phyloP scores from a whole-genome alignment of 2,797 vertebrate species.

The Coccyzus lansbergi region DNA sequence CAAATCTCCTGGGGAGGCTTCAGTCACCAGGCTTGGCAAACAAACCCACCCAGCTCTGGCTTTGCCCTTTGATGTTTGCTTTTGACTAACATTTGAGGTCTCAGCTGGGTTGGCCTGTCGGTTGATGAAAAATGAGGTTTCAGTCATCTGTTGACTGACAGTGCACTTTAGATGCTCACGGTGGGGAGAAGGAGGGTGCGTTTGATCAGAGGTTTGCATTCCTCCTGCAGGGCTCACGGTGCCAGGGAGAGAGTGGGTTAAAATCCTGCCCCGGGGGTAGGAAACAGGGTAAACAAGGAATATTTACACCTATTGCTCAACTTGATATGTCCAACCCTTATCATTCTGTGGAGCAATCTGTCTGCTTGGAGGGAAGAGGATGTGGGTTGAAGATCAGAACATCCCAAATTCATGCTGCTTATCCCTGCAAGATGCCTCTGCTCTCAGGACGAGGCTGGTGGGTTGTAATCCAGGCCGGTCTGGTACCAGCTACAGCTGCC shows the following conservation, averaged over 20 bases:
- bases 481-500: neutral
- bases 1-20: neutral
- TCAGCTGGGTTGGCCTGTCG: neutral
- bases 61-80: constrained; percentile 53
- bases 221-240: accelerated
- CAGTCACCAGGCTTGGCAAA: neutral
- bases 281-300: neutral
- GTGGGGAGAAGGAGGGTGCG: neutral
- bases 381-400: neutral
- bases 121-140: constrained; percentile 4
- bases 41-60: neutral
- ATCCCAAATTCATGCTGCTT: neutral
- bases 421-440: neutral
- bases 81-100: neutral
- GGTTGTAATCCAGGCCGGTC: neutral
- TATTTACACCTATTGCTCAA: neutral
- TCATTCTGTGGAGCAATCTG: neutral
- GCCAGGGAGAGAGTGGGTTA: neutral
- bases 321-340: neutral
- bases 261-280: neutral
- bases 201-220: neutral
- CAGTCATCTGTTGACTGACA: neutral
- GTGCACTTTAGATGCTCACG: constrained; percentile 17
- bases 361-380: neutral
- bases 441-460: neutral